A percentile compares a stretch with the other conserved stretches of the same genome.
phyloP scores from a whole-genome alignment of 37 sponge, comb jelly and placozoan species.

The Geodia barretti region DNA sequence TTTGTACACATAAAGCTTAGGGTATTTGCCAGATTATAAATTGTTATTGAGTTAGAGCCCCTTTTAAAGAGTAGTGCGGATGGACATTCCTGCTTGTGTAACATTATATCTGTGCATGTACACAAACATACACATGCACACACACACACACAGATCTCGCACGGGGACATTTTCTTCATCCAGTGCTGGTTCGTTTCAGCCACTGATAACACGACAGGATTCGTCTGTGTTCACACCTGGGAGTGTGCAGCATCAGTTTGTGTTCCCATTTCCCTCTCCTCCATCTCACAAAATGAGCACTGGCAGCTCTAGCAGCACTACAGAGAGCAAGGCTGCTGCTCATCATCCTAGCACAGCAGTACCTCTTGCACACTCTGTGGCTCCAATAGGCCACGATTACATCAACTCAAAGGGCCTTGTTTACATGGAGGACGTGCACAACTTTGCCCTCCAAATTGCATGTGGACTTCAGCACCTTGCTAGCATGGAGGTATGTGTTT shows the following conservation, averaged over 20 bases:
- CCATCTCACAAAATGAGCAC: not conserved
- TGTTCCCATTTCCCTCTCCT: not conserved
- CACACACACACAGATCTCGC: not conserved
- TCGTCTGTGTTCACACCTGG: not conserved
- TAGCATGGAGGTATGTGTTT: conserved; percentile 26
- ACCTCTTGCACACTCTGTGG: conserved; percentile 11
- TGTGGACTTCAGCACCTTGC: conserved; percentile 65
- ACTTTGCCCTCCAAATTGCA: conserved; percentile 83
- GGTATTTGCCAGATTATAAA: too few species aligned
- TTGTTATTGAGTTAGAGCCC: too few species aligned
- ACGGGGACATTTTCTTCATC: conserved; percentile 3
- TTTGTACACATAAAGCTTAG: too few species aligned
- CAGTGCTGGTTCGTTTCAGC: not conserved
- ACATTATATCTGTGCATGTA: not conserved
- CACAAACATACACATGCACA: not conserved
- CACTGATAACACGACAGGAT: not conserved
- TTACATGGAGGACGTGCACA: conserved; percentile 59
- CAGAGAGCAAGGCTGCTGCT: not conserved
- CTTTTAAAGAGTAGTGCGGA: too few species aligned
- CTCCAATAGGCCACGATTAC: conserved; percentile 60
- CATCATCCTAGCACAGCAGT: not conserved
- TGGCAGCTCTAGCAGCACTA: not conserved
- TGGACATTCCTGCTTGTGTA: too few species aligned
- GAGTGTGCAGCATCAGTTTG: not conserved
- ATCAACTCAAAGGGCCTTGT: conserved; percentile 36